These are phyloP conservation scores for Machimus atricapillus DNA, from an alignment of 2,888 invertebrate species.

Conservation along the genomic window DNA sequence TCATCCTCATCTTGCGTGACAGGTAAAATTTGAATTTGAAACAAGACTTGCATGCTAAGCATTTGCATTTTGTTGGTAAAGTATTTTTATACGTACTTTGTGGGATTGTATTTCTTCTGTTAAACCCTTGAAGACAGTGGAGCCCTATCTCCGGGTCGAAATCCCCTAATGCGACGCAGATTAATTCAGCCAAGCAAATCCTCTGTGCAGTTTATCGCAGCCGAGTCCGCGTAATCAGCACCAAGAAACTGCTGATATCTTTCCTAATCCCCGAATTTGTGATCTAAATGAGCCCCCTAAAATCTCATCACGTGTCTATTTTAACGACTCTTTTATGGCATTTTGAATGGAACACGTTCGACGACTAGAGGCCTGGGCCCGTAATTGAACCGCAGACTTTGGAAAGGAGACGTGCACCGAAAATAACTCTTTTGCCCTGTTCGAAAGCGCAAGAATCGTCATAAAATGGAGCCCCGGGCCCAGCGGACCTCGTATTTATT, in stretches of 20 bases:
- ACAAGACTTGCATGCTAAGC: neutral
- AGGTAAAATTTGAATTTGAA: neutral
- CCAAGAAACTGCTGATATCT: slow-evolving; percentile 20
- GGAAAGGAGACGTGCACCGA: slow-evolving; percentile 9
- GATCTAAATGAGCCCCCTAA: slow-evolving; percentile 5
- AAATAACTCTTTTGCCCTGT: slow-evolving; percentile 35
- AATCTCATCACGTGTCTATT: slow-evolving; percentile 31
- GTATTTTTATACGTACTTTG: neutral
- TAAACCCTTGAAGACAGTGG: neutral
- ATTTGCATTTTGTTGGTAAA: neutral
- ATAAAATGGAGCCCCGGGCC: slow-evolving; percentile 4
- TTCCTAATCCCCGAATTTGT: neutral
- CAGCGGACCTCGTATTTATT: slow-evolving; percentile 22
- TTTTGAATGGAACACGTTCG: slow-evolving; percentile 40
- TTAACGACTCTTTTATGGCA: slow-evolving; percentile 30
- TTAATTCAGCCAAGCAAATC: neutral
- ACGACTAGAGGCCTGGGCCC: neutral
- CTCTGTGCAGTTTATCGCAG: neutral
- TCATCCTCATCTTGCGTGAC: neutral
- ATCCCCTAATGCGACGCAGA: neutral
- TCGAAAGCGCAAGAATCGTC: slow-evolving; percentile 27
- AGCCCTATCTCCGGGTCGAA: neutral
- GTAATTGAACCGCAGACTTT: neutral
- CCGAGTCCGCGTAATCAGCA: neutral
- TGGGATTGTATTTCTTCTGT: neutral